phyloP scores from a whole-genome alignment of 2,888 invertebrate species.

The Tineola bisselliella region DNA sequence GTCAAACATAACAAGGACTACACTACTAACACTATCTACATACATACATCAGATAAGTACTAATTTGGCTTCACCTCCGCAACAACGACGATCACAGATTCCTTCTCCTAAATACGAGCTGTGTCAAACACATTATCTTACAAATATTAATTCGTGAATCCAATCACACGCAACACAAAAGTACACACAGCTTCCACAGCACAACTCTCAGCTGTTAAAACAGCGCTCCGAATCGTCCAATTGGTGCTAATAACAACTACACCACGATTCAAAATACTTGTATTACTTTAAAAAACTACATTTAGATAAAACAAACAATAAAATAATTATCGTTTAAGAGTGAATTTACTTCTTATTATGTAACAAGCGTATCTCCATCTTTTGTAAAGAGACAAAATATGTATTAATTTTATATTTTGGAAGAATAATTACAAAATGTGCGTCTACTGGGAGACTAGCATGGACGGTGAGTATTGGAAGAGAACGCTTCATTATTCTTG shows the following conservation, averaged over 20 bases:
- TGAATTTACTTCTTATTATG: not conserved
- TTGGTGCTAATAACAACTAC: too few relatives aligned
- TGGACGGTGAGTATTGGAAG: too few relatives aligned
- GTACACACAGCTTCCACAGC: too few relatives aligned
- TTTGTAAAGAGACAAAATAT: not conserved
- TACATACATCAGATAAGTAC: not conserved
- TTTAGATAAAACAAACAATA: not conserved
- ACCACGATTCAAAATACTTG: too few relatives aligned
- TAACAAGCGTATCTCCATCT: not conserved
- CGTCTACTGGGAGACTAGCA: too few relatives aligned
- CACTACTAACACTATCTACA: not conserved
- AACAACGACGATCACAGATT: constrained; percentile 1
- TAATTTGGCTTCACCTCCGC: constrained; percentile 6
- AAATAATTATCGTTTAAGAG: not conserved
- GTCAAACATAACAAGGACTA: too few relatives aligned
- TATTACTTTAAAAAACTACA: not conserved
- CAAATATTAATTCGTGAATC: not conserved
- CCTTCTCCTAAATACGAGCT: not conserved
- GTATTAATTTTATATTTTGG: not conserved
- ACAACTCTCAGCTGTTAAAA: too few relatives aligned
- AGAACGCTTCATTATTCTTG: too few relatives aligned
- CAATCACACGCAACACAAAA: not conserved
- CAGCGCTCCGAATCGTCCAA: too few relatives aligned
- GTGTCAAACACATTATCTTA: not conserved
- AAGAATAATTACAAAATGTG: not conserved